phyloP scores from a whole-genome alignment of 2,888 invertebrate genomes.

The Parasteatoda lunata region DNA sequence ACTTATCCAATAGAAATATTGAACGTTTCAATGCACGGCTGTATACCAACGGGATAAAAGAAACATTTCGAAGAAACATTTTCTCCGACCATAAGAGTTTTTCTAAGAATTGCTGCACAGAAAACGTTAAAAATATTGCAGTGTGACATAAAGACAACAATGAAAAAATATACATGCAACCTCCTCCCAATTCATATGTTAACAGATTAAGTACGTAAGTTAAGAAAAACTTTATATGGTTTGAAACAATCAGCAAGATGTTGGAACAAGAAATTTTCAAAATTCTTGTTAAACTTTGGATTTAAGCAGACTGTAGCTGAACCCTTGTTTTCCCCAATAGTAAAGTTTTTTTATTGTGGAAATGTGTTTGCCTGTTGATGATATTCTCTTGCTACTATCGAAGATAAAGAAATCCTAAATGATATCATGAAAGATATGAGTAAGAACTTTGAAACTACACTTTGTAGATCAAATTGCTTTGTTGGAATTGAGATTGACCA shows the following conservation, averaged over 20 bases:
- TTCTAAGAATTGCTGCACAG: constrained; percentile 41
- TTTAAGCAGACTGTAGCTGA: constrained; percentile 15
- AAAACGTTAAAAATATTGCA: constrained; percentile 32
- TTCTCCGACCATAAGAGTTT: constrained; percentile 53
- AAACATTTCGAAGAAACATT: constrained; percentile 67
- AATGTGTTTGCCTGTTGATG: constrained; percentile 8
- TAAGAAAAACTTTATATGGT: constrained; percentile 70
- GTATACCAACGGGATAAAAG: constrained; percentile 58
- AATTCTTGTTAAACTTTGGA: constrained; percentile 5
- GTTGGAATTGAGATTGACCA: constrained; percentile 23
- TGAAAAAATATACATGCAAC: constrained; percentile 64
- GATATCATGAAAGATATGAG: constrained; percentile 3
- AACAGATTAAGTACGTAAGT: no score
- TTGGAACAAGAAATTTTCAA: constrained; percentile 69
- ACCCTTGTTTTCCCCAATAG: not conserved
- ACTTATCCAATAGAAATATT: constrained; percentile 17
- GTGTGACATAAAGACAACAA: constrained; percentile 68
- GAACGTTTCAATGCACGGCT: constrained; percentile 70
- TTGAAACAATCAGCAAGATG: constrained; percentile 70
- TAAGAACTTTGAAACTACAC: constrained; percentile 16
- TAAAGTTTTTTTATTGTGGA: not conserved
- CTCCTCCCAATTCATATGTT: no score
- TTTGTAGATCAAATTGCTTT: constrained; percentile 16
- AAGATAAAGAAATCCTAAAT: constrained; percentile 7
- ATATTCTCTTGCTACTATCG: constrained; percentile 5